Evolutionary conservation across 2,888 invertebrate species (phyloP), one percentile per base, ranked within the genome.

Genomic region (Meandrusa payeni): DNA sequence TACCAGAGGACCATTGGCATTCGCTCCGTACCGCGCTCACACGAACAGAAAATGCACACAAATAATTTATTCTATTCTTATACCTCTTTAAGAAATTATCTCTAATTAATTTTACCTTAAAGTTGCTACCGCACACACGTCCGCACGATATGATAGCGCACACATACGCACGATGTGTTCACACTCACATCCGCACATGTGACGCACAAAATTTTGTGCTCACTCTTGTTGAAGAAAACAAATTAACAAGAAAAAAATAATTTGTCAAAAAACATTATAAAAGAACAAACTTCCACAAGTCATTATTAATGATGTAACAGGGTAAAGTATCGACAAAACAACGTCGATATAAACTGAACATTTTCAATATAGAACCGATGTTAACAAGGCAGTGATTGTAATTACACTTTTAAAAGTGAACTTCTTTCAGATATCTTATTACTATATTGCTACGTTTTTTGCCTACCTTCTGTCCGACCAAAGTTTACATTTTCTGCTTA

Each of bases 31-130:
- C n/a, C 77, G 64, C 61, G 24, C 19, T 60, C 51, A 66, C 68
- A 71, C 69, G 65, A 79, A 85, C 83, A 83, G 78, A 87, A 83
- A 83, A 80, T 80, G 68, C 83, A 78, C 85, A 76, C 85, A 77
- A 83, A 85, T 85, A 79, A 86, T 81, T 83, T 79, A 83, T 57
- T 67, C 82, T 85, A 83, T 75, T 58, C 76, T 77, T 82, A 78
- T 57, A 65, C 62, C 55, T 70, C 64, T 76, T 76, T 75, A n/a
- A 74, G 62, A 75, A 73, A 74, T 79, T 79, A 82, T 20, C 73
- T 71, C 79, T 83, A 82, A 64, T 58, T 76, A 70, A 70, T 76
- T 74, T 76, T 80, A 85, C 73, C 64, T 75, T 82, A 80, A 57
- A 68, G 75, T 70, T 55, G 55, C 73, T 79, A 81, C 67, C 62